Evolutionary conservation across 2,797 vertebrate genomes (phyloP).

Genomic region (Helicolenus hilgendorfi): DNA sequence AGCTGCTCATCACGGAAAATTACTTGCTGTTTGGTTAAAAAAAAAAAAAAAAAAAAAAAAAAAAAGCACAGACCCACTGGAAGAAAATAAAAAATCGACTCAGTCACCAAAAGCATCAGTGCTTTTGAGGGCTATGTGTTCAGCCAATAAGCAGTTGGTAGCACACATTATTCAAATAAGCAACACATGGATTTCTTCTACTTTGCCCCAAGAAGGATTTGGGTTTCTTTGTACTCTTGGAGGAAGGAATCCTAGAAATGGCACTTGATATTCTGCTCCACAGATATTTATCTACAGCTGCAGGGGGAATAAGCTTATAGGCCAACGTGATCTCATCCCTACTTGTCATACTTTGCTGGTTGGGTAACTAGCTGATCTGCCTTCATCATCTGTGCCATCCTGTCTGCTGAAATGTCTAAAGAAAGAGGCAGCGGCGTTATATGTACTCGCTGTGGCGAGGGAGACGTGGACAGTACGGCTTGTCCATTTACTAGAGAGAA

Average conservation of each 20-base stretch:
- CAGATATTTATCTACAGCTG: background rate
- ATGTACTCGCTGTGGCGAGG: too few species aligned
- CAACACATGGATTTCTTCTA: background rate
- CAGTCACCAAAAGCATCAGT: background rate
- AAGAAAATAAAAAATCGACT: background rate
- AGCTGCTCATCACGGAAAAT: background rate
- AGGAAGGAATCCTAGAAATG: background rate
- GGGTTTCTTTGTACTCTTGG: background rate
- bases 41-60: background rate
- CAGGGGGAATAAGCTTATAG: background rate
- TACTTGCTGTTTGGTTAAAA: background rate
- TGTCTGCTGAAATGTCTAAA: too few species aligned
- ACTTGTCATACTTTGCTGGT: too few species aligned
- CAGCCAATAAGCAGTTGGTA: background rate
- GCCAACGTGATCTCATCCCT: too few species aligned
- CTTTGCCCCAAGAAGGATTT: background rate
- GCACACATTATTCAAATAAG: background rate
- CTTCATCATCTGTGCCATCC: too few species aligned
- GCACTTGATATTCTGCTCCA: background rate
- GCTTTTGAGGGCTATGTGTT: background rate
- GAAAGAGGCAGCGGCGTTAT: too few species aligned
- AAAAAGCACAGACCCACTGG: background rate
- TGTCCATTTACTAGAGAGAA: too few species aligned
- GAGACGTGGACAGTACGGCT: too few species aligned
- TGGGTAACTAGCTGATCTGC: too few species aligned